These are phyloP conservation scores for Crambe crambe DNA, from an alignment of 37 sponge, comb jelly and placozoan species.

Conservation along the genomic window DNA sequence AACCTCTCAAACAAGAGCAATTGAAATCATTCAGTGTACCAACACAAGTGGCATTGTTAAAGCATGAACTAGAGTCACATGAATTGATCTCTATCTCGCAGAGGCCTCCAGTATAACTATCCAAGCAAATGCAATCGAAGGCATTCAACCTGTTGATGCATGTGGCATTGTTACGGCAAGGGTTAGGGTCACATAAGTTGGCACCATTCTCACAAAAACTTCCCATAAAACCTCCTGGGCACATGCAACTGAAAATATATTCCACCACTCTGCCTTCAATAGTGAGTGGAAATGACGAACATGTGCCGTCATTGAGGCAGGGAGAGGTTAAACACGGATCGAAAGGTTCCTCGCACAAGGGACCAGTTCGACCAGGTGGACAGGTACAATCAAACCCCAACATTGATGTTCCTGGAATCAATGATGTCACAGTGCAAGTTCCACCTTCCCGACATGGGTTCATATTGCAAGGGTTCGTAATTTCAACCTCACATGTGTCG, in stretches of 20 bases:
- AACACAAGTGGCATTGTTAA: not conserved
- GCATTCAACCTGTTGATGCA: not conserved
- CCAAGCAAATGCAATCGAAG: not conserved
- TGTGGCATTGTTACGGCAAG: not conserved
- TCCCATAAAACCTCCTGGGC: not conserved
- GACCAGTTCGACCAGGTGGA: not conserved
- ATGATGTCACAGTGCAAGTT: not conserved
- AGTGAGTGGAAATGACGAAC: not conserved
- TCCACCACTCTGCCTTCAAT: not conserved
- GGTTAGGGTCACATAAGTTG: not conserved
- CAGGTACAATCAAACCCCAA: not conserved
- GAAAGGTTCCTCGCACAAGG: not conserved
- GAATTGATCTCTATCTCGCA: constrained; percentile 5
- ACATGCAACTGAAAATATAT: not conserved
- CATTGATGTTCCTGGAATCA: too few relatives aligned
- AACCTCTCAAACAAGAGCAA: not conserved
- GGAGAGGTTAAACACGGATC: constrained; percentile 3
- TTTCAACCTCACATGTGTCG: not conserved
- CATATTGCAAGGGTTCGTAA: not conserved
- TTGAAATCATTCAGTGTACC: not conserved
- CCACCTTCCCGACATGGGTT: not conserved
- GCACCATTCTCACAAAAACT: not conserved
- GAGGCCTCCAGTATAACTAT: not conserved
- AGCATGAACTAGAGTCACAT: constrained; percentile 10
- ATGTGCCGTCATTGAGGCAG: constrained; percentile 20